These are phyloP conservation scores for Micropoecilia bifurca DNA, from an alignment of 2,797 vertebrate genomes.

Conservation along the genomic window DNA sequence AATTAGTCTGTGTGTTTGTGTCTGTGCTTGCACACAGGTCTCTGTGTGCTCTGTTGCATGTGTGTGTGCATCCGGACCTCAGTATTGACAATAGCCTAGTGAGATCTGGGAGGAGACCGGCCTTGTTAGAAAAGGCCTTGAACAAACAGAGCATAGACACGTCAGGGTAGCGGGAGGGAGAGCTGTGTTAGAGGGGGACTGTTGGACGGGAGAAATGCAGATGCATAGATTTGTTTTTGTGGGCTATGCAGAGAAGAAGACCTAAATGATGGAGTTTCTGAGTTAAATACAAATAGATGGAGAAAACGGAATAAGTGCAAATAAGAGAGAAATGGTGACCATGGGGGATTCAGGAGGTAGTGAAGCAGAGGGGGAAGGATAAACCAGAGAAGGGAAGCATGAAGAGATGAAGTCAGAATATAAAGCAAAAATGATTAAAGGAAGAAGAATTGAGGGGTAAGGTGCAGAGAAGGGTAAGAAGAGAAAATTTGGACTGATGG, in stretches of 20 bases:
- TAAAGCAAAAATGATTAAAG: slow-evolving; percentile 41
- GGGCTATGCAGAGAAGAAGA: background rate
- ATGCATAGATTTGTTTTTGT: background rate
- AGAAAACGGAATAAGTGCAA: slow-evolving; percentile 21
- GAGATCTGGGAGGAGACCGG: slow-evolving; percentile 65
- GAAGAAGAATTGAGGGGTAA: slow-evolving; percentile 26
- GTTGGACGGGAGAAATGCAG: slow-evolving; percentile 18
- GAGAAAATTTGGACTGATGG: slow-evolving; percentile 19
- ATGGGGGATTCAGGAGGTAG: slow-evolving; percentile 34
- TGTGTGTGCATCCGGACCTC: slow-evolving; percentile 55
- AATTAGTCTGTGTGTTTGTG: slow-evolving; percentile 36
- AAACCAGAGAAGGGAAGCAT: background rate
- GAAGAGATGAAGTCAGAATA: slow-evolving; percentile 46
- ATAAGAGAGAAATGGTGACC: slow-evolving; percentile 27
- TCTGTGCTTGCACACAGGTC: slow-evolving; percentile 23
- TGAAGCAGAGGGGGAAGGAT: slow-evolving; percentile 10
- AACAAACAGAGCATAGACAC: slow-evolving; percentile 67
- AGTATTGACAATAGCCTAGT: slow-evolving; percentile 66
- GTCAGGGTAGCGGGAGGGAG: slow-evolving; percentile 27
- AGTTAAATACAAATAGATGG: slow-evolving; percentile 12
- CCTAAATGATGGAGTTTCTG: background rate
- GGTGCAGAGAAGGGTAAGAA: slow-evolving; percentile 24
- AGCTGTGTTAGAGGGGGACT: slow-evolving; percentile 6
- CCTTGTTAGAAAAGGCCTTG: slow-evolving; percentile 69
- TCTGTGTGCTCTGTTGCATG: slow-evolving; percentile 16